A percentile compares a stretch with the other conserved stretches of the same genome.
These are phyloP conservation scores for Prunella fulvescens DNA, from an alignment of 2,113 vertebrate genomes.

Conservation along the genomic window DNA sequence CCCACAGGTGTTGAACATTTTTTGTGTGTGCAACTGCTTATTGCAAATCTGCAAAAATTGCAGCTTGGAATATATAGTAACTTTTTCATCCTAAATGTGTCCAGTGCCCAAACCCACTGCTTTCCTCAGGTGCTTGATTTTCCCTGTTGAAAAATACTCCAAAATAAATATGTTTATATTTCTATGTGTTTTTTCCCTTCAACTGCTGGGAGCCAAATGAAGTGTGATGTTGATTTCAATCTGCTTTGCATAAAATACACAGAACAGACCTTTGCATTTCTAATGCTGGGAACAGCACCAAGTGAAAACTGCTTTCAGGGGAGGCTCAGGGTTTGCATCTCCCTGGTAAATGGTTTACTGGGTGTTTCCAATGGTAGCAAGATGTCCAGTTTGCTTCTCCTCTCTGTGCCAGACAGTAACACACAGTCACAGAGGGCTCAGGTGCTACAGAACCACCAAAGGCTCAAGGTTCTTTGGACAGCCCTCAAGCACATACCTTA, in stretches of 20 bases:
- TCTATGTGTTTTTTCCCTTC: background rate
- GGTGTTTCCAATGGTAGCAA: background rate
- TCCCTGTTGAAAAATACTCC: background rate
- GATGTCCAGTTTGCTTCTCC: background rate
- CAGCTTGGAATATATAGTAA: rapidly evolving
- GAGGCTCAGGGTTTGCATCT: background rate
- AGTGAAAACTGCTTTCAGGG: background rate
- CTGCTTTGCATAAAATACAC: constrained; percentile 24
- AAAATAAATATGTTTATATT: background rate
- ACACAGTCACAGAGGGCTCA: background rate
- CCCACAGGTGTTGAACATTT: rapidly evolving
- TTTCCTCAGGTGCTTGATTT: background rate
- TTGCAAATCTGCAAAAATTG: background rate
- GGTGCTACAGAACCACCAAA: background rate
- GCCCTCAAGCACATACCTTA: no score
- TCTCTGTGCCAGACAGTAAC: background rate
- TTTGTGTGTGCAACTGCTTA: rapidly evolving
- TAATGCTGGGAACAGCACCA: background rate
- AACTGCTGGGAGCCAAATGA: background rate
- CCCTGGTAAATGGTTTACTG: background rate
- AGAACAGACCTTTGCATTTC: background rate
- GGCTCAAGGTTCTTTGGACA: background rate
- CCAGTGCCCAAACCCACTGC: background rate
- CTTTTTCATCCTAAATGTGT: background rate
- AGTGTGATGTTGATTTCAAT: background rate